Evolutionary conservation across 2,797 vertebrate species (phyloP).

Genomic region (Chaunax sp.): DNA sequence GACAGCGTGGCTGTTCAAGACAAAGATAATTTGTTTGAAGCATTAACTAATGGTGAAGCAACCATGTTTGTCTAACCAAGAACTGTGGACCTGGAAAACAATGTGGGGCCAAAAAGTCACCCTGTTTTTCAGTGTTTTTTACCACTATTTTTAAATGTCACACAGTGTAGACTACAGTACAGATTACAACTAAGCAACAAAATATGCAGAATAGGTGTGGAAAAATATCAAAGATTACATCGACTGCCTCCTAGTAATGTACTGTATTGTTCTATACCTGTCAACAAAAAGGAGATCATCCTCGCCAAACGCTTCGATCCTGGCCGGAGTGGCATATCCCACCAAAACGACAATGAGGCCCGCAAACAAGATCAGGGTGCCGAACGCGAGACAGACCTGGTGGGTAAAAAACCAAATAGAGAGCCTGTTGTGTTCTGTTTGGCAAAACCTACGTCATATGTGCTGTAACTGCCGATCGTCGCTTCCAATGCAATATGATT

Average conservation of each 20-base stretch:
- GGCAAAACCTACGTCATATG: background rate
- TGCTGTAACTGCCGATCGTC: background rate
- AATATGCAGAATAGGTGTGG: background rate
- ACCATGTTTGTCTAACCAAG: background rate
- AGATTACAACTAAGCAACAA: no score
- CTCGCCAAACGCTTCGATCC: conserved; percentile 94
- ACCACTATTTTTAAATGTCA: no score
- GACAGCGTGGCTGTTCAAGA: conserved; percentile 88
- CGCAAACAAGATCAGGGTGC: conserved; percentile 89
- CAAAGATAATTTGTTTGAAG: conserved; percentile 47
- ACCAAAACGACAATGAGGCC: conserved; percentile 91
- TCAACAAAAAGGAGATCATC: conserved; percentile 96
- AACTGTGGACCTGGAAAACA: background rate
- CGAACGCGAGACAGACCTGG: conserved; percentile 95
- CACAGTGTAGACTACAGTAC: no score
- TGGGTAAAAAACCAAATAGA: background rate
- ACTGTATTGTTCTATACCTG: conserved; percentile 62
- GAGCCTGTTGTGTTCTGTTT: background rate
- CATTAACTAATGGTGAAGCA: background rate
- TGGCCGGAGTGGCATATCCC: conserved; percentile 91
- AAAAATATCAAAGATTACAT: background rate
- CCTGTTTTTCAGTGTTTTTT: no score
- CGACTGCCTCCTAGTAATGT: background rate
- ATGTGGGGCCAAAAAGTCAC: background rate
- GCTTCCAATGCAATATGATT: background rate